Conservation (phyloP, 2,888 invertebrate species). For the Clunio marinus region DNA sequence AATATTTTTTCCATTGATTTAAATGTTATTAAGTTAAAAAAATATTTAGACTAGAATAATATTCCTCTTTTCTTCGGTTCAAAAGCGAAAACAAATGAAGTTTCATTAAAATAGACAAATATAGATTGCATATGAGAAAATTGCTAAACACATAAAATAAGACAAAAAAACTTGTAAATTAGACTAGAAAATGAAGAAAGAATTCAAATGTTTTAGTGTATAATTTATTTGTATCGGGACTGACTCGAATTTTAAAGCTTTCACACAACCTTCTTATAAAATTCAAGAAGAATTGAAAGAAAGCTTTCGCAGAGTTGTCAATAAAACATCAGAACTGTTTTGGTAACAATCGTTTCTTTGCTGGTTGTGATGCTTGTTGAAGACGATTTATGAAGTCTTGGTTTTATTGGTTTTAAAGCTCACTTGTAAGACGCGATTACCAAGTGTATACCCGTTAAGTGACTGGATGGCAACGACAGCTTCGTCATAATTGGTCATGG, state of each 20-base stretch:
- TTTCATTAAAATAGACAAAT: not conserved
- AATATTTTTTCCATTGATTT: too few species aligned
- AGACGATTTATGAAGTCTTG: slow-evolving; percentile 54
- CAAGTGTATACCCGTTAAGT: slow-evolving; percentile 91
- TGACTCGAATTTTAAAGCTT: not conserved
- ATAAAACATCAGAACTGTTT: not conserved
- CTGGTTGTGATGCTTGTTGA: not conserved
- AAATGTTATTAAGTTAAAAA: too few species aligned
- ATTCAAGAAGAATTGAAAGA: not conserved
- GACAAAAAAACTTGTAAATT: slow-evolving; percentile 1
- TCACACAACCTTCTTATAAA: not conserved
- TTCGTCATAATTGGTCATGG: slow-evolving; percentile 98
- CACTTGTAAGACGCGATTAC: slow-evolving; percentile 93
- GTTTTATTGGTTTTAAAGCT: slow-evolving; percentile 94
- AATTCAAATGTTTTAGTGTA: not conserved
- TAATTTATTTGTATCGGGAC: not conserved
- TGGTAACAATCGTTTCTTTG: too few species aligned
- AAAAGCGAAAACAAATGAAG: too few species aligned
- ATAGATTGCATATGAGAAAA: not conserved
- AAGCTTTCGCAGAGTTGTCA: not conserved
- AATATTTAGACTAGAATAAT: not conserved
- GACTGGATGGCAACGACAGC: slow-evolving; percentile 94
- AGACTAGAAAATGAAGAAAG: slow-evolving; percentile 32
- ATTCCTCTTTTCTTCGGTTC: not conserved
- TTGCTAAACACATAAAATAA: slow-evolving; percentile 11